Evolutionary conservation across 64 coral and sea anemone species (phyloP).

Genomic region (Acropora yongei): DNA sequence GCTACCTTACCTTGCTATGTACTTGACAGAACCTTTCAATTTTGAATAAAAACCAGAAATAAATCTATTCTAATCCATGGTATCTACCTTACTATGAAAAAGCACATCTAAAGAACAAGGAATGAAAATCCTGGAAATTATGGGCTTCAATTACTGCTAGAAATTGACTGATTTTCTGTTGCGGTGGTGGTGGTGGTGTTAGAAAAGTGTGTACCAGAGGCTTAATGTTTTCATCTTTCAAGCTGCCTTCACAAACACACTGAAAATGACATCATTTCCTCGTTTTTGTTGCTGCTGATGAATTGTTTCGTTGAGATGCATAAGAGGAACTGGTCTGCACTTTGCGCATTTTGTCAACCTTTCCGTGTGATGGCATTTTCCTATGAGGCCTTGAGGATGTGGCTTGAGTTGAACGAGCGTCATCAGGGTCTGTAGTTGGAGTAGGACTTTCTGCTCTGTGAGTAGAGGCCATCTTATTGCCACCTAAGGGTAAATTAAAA

Average conservation of each 20-base stretch:
- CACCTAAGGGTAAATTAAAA: conserved; percentile 30
- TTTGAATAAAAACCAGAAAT: too few relatives aligned
- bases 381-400: conserved; percentile 29
- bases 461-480: conserved; percentile 22
- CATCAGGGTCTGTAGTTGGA: conserved; percentile 85
- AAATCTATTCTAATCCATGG: too few relatives aligned
- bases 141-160: too few relatives aligned
- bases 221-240: neutral
- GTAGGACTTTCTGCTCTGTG: conserved; percentile 80
- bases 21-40: too few relatives aligned
- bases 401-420: neutral
- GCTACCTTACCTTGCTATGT: too few relatives aligned
- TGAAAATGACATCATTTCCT: neutral
- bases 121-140: too few relatives aligned
- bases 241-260: neutral
- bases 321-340: neutral
- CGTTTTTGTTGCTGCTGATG: neutral
- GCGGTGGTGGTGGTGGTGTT: too few relatives aligned
- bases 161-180: too few relatives aligned
- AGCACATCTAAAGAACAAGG: too few relatives aligned
- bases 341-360: conserved; percentile 15
- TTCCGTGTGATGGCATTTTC: neutral
- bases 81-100: too few relatives aligned
- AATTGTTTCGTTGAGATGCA: neutral
- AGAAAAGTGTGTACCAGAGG: too few relatives aligned